Conservation (phyloP, 2,113 vertebrate species). For the Tupaia chinensis region DNA sequence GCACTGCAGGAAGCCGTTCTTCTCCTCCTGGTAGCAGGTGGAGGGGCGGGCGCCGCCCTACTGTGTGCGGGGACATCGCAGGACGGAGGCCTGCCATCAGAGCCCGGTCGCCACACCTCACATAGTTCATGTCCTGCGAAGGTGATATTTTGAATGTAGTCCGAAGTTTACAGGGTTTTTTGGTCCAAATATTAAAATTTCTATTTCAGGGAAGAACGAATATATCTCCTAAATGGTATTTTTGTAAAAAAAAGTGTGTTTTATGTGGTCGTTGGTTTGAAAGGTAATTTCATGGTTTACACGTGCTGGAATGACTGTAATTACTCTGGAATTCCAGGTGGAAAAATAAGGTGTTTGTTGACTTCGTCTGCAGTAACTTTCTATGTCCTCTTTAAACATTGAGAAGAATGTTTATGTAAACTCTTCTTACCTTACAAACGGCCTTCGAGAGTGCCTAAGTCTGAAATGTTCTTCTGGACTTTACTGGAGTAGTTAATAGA, state of each 20-base stretch:
- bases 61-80: slow-evolving; percentile 76
- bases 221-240: slow-evolving; percentile 85
- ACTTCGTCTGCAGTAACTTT: slow-evolving; percentile 73
- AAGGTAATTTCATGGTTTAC: slow-evolving; percentile 80
- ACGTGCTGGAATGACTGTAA: slow-evolving; percentile 80
- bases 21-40: slow-evolving; percentile 94
- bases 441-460: slow-evolving; percentile 62
- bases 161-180: slow-evolving; percentile 88
- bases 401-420: slow-evolving; percentile 57
- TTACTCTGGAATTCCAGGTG: slow-evolving; percentile 80
- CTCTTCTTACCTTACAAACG: slow-evolving; percentile 74
- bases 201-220: slow-evolving; percentile 87
- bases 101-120: slow-evolving; percentile 83
- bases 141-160: slow-evolving; percentile 88
- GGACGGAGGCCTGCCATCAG: slow-evolving; percentile 78
- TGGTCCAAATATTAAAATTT: slow-evolving; percentile 87
- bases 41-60: not conserved
- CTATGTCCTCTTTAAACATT: slow-evolving; percentile 73
- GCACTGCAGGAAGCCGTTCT: slow-evolving; percentile 97
- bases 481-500: slow-evolving; percentile 65
- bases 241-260: slow-evolving; percentile 85
- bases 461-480: slow-evolving; percentile 63
- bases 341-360: slow-evolving; percentile 69
- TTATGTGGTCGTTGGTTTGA: slow-evolving; percentile 73
- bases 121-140: slow-evolving; percentile 80